Evolutionary conservation across 2,113 vertebrate genomes (phyloP), one percentile per base, ranked within the genome.

Genomic region (Bubo blakistoni): DNA sequence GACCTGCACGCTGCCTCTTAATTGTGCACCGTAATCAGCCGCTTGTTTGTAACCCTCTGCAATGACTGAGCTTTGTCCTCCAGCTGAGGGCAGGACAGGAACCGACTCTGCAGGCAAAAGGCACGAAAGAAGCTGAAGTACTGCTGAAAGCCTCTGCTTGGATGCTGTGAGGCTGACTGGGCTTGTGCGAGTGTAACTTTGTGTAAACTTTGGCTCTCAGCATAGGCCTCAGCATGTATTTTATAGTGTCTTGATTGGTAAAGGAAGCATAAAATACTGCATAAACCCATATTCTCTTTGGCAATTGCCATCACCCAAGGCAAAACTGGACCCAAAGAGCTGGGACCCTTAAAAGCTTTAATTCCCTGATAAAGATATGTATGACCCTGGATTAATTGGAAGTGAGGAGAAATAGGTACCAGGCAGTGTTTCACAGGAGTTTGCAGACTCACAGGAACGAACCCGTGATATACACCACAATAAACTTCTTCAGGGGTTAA

Each of bases 1-100:
- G 78, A 73, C 58, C 71, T 7, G 69, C 71, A 5, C 0, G 8
- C 32, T n/a, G 91, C 62, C 55, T 94, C 74, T 85, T 95, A 92
- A 94, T 82, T 95, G 94, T 27, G 83, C 86, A 85, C 42, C 2
- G 38, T 82, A 92, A 97, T 97, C 91, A 95, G 87, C 38, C 1
- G 12, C 74, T 87, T 54, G 36, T 92, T 96, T 61, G 86, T 83
- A 94, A 2, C 77, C 66, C 49, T 91, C 83, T 80, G 86, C 91
- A 92, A 16, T 82, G 91, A 82, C 97, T 92, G 72, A 66, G 91
- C 78, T 91, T 82, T 94, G 96, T 96, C 97, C 96, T 97, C 66
- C 70, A 40, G 84, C 66, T 21, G 65, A 94, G 94, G 73, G 81
- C 78, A 84, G 1, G 7, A 12, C 25, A 40, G 67, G 63, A 92